These are phyloP conservation scores for Macrochelys suwanniensis DNA, from an alignment of 2,797 vertebrate genomes.

Conservation along the genomic window DNA sequence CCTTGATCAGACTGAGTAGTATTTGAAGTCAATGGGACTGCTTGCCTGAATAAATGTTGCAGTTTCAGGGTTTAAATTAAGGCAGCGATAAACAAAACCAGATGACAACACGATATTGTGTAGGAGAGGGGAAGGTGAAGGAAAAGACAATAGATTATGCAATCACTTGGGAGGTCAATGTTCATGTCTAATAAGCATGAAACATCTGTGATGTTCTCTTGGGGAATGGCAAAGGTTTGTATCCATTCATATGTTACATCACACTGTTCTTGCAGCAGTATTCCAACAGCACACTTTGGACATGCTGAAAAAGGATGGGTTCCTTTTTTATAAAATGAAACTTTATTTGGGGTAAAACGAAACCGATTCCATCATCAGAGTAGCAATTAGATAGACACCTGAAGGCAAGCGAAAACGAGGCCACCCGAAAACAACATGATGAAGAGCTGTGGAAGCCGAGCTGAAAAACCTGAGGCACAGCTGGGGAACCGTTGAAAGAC, in stretches of 20 bases:
- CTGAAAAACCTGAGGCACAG: too few relatives aligned
- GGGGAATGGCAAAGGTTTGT: slow-evolving; percentile 64
- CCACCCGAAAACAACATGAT: too few relatives aligned
- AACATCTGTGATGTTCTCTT: slow-evolving; percentile 69
- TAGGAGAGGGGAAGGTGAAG: background rate
- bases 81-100: background rate
- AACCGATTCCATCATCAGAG: too few relatives aligned
- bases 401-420: too few relatives aligned
- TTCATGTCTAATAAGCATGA: background rate
- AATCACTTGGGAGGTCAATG: background rate
- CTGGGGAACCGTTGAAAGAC: too few relatives aligned
- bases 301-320: background rate
- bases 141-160: background rate
- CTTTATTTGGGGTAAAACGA: background rate
- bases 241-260: slow-evolving; percentile 25
- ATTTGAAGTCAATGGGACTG: background rate
- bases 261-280: slow-evolving; percentile 22
- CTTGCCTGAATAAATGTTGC: background rate
- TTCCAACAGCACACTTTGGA: slow-evolving; percentile 53
- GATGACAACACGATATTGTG: background rate
- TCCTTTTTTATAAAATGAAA: slow-evolving; percentile 33
- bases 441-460: too few relatives aligned
- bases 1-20: background rate
- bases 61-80: background rate
- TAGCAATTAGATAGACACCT: too few relatives aligned